Base-by-base conservation (phyloP, 2,113 vertebrate genomes). In the Desmodus rotundus region DNA sequence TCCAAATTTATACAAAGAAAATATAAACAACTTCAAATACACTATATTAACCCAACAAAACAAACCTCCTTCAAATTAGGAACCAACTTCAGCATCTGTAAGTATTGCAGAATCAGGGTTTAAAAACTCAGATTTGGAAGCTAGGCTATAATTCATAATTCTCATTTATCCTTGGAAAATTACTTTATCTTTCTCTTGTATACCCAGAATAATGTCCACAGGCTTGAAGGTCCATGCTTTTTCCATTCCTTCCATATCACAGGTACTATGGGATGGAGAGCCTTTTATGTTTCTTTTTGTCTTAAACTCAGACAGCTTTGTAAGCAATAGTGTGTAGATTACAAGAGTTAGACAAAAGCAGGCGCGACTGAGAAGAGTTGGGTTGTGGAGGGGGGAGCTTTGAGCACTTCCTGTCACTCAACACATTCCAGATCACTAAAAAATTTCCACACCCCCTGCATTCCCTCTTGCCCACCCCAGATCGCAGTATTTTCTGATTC, bases 291-390 rank as follows among this genome's bases (percentile, higher is more conserved):
- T 97, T 96, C 93, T 97, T 98, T 97, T 97, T 97, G 97, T 98
- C 97, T 98, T 97, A 98, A 98, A 97, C 95, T 97, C 98, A 98
- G 98, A 96, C 98, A 97, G 98, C 97, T 98, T 98, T 98, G 98
- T 97, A 95, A 97, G 97, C 95, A 97, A 96, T 95, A 96, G 96
- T 95, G 96, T 93, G 97, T 97, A 98, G 98, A 99, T 99, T 98
- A 99, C 98, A 97, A 98, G 98, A 98, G 98, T 98, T 98, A 98
- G 98, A 99, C 98, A 98, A 98, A 98, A 98, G 98, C 98, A 98
- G 98, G 97, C 98, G 96, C 92, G 98, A 97, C 96, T 98, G 97
- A 96, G 95, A 95, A 93, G 97, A 97, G 97, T 96, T 96, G 94
- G 81, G 28, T 63, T 83, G 54, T 61, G 26, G 58, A 6, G 83